Evolutionary conservation across 2,113 vertebrate species (phyloP).

Genomic region (Protobothrops mucrosquamatus): DNA sequence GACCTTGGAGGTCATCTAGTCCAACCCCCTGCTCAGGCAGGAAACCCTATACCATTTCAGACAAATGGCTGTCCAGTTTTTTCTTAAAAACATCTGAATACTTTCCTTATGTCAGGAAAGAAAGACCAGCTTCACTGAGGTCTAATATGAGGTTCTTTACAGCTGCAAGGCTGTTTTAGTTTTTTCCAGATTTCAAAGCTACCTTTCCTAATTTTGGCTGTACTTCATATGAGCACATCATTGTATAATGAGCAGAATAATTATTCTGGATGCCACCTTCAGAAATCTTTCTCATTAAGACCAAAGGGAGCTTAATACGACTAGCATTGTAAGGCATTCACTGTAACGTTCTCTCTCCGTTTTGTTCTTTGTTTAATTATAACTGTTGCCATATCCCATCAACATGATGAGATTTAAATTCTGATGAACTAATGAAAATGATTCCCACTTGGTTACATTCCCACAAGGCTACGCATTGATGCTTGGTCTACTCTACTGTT

Average conservation of each 20-base stretch:
- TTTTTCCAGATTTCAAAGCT: background rate
- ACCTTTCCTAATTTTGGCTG: background rate
- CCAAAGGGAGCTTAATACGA: background rate
- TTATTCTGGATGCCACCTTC: background rate
- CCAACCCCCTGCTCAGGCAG: too few species aligned
- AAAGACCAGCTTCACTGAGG: too few species aligned
- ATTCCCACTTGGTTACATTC: constrained; percentile 2
- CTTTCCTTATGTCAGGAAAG: background rate
- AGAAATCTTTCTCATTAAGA: background rate
- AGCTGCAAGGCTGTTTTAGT: background rate
- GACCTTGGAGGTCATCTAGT: too few species aligned
- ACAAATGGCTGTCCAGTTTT: too few species aligned
- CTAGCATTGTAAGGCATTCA: background rate
- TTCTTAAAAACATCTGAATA: background rate
- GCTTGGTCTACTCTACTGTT: background rate
- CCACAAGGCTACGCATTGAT: background rate
- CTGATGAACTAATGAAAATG: constrained; percentile 10
- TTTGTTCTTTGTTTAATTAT: constrained; percentile 6
- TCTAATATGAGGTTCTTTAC: background rate
- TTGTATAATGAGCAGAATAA: background rate
- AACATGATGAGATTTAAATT: constrained; percentile 1
- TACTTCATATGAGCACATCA: background rate
- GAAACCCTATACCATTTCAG: too few species aligned
- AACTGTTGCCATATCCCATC: background rate
- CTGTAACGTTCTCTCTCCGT: too few species aligned